Evolutionary conservation across 2,797 vertebrate genomes (phyloP).

Genomic region (Syngnathus rostellatus): DNA sequence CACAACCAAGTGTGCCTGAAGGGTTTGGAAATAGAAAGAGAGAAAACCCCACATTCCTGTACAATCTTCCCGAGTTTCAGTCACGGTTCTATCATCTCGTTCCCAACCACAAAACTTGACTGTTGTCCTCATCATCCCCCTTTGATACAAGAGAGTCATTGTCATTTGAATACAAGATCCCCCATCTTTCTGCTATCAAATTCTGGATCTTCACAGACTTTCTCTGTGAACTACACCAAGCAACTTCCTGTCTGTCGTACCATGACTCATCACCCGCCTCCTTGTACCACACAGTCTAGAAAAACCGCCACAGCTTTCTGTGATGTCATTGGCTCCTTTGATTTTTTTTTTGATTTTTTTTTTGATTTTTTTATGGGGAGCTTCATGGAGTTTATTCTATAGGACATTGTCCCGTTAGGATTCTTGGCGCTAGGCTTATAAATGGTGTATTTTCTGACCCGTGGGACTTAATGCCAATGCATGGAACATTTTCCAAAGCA

Average conservation of each 20-base stretch:
- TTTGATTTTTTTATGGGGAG: not conserved
- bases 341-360: conserved; percentile 36
- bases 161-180: conserved; percentile 43
- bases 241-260: conserved; percentile 50
- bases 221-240: conserved; percentile 34
- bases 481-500: not conserved
- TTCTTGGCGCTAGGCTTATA: conserved; percentile 40
- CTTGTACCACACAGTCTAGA: conserved; percentile 44
- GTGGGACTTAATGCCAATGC: conserved; percentile 21
- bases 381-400: conserved; percentile 31
- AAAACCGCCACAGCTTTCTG: conserved; percentile 18
- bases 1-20: conserved; percentile 39
- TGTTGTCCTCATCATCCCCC: conserved; percentile 46
- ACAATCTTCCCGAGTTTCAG: conserved; percentile 40
- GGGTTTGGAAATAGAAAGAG: conserved; percentile 50
- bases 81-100: conserved; percentile 45
- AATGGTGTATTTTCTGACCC: conserved; percentile 38
- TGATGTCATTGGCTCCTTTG: conserved; percentile 51
- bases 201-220: conserved; percentile 40
- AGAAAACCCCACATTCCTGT: conserved; percentile 49
- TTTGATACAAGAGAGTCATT: conserved; percentile 52
- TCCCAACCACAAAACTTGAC: conserved; percentile 43
- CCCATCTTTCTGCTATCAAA: conserved; percentile 40
- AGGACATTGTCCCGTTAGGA: conserved; percentile 45
- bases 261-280: conserved; percentile 55